phyloP scores from a whole-genome alignment of 2,113 vertebrate species.

The Hydropotes inermis region DNA sequence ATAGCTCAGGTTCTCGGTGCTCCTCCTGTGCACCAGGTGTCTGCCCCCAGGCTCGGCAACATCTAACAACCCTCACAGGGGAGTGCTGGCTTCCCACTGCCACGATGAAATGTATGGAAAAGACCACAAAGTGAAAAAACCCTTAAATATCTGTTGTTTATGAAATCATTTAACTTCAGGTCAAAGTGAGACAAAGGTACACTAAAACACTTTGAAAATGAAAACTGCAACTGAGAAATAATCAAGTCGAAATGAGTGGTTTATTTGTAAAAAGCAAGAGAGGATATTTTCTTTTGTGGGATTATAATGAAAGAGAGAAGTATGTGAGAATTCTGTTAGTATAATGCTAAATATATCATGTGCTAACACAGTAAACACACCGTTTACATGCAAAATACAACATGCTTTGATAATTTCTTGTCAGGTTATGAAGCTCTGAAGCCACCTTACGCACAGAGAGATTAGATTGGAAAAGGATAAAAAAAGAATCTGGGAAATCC shows the following conservation, averaged over 20 bases:
- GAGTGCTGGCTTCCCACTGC: neutral
- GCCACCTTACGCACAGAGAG: neutral
- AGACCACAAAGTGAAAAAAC: neutral
- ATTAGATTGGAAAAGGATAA: neutral
- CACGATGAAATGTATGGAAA: neutral
- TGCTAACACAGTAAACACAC: neutral
- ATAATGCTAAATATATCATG: neutral
- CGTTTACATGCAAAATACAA: neutral
- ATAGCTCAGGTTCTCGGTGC: neutral
- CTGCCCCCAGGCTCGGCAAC: constrained; percentile 32
- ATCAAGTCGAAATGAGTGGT: constrained; percentile 2
- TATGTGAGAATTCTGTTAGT: neutral
- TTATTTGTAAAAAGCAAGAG: constrained; percentile 13
- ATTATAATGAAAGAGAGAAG: neutral
- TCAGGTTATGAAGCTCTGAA: neutral
- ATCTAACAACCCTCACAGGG: neutral
- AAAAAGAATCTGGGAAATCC: neutral
- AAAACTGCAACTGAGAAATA: constrained; percentile 11
- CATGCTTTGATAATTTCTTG: neutral
- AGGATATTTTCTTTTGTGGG: neutral
- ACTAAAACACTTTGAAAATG: constrained; percentile 18
- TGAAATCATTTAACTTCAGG: constrained; percentile 7
- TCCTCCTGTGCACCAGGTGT: neutral
- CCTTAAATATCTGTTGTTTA: constrained; percentile 14
- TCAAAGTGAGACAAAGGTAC: neutral